Conservation (phyloP, 1,140 invertebrate species). For the Dufourea novaeangliae region DNA sequence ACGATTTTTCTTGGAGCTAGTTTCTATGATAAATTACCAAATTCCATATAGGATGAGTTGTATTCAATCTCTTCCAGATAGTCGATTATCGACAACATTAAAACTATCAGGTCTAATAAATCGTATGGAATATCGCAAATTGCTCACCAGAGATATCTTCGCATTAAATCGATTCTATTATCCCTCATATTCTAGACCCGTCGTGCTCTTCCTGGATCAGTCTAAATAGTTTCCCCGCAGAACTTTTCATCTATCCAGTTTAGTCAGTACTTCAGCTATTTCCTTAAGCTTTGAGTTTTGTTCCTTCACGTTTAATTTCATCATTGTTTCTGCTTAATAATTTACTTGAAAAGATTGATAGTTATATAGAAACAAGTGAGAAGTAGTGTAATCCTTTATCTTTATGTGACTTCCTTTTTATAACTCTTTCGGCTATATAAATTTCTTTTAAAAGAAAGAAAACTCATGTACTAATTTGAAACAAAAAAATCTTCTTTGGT, state of each 20-base stretch:
- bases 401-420: too few relatives aligned
- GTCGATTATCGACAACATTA: conserved; percentile 2
- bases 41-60: not conserved
- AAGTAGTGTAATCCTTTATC: too few relatives aligned
- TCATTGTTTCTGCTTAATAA: too few relatives aligned
- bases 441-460: too few relatives aligned
- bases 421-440: too few relatives aligned
- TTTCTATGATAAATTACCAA: conserved; percentile 9
- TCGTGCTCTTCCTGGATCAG: not conserved
- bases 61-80: not conserved
- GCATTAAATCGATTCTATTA: not conserved
- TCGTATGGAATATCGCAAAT: conserved; percentile 8
- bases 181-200: too few relatives aligned
- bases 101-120: not conserved
- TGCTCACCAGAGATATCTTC: not conserved
- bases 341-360: too few relatives aligned
- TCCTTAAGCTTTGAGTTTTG: not conserved
- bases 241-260: not conserved
- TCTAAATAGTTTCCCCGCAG: not conserved
- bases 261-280: not conserved
- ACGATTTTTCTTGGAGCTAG: not conserved
- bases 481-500: too few relatives aligned
- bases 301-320: too few relatives aligned
- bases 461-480: too few relatives aligned
- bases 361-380: too few relatives aligned